Conservation (phyloP, 2,113 vertebrate genomes). For the Lethenteron reissneri region DNA sequence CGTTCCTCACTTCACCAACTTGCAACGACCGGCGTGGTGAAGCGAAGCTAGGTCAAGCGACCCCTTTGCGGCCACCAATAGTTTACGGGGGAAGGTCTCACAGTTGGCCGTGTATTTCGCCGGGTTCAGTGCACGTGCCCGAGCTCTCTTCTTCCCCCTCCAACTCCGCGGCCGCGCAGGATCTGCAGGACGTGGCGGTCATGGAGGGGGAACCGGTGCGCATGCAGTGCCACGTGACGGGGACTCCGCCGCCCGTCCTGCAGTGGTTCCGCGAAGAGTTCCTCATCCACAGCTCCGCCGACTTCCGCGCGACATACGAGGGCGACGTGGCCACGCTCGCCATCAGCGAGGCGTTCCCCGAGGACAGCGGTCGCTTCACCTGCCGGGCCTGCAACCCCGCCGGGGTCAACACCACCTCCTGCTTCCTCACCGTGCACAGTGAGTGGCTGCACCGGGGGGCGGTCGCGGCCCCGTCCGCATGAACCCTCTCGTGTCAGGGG, state of each 20-base stretch:
- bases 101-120: too few species aligned
- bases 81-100: too few species aligned
- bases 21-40: too few species aligned
- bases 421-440: constrained; percentile 5
- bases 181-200: background rate
- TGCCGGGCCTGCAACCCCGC: constrained; percentile 1
- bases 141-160: too few species aligned
- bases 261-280: background rate
- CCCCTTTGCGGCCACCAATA: too few species aligned
- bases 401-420: background rate
- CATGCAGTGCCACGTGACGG: background rate
- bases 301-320: background rate
- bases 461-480: too few species aligned
- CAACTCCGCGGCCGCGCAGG: background rate
- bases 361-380: background rate
- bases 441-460: background rate
- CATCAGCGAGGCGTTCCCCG: constrained; percentile 1
- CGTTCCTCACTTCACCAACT: too few species aligned
- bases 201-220: background rate
- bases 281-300: background rate
- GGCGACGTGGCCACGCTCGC: background rate
- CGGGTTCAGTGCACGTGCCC: too few species aligned
- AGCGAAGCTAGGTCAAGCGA: too few species aligned
- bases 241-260: background rate
- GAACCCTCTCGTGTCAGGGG: too few species aligned